phyloP scores from a whole-genome alignment of 1,140 invertebrate genomes.

The Leptinotarsa texana region DNA sequence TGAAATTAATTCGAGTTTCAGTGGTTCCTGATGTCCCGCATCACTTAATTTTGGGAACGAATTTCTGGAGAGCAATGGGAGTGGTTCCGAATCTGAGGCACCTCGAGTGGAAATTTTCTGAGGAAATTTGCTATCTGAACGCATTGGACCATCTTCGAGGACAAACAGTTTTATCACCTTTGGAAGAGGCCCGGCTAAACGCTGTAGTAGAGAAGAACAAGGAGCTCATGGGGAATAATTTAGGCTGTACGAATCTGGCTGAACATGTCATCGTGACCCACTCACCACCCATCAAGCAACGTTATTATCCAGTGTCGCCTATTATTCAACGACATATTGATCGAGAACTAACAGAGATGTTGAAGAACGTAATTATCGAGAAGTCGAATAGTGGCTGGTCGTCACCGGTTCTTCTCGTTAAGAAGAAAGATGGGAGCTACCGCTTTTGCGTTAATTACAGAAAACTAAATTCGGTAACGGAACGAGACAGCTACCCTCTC shows the following conservation, averaged over 20 bases:
- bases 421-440: slow-evolving; percentile 44
- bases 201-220: slow-evolving; percentile 5
- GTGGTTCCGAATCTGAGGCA: slow-evolving; percentile 19
- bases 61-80: slow-evolving; percentile 18
- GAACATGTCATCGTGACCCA: slow-evolving; percentile 46
- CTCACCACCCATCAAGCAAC: slow-evolving; percentile 42
- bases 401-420: slow-evolving; percentile 41
- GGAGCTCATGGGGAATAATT: slow-evolving; percentile 14
- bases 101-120: slow-evolving; percentile 23
- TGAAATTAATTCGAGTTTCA: slow-evolving; percentile 9
- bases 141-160: background rate
- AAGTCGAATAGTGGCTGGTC: slow-evolving; percentile 35
- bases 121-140: background rate
- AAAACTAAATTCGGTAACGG: slow-evolving; percentile 37
- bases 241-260: slow-evolving; percentile 40
- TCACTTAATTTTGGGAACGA: slow-evolving; percentile 8
- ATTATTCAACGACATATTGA: slow-evolving; percentile 38
- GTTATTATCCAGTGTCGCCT: slow-evolving; percentile 43
- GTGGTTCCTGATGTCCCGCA: slow-evolving; percentile 15
- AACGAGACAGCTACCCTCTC: slow-evolving; percentile 40
- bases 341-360: slow-evolving; percentile 37
- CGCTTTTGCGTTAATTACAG: slow-evolving; percentile 38
- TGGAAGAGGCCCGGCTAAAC: slow-evolving; percentile 11
- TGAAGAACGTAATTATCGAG: slow-evolving; percentile 25
- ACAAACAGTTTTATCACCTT: slow-evolving; percentile 15